Base-by-base conservation (phyloP, 2,888 invertebrate species). In the Eueremaeus valkanovi region DNA sequence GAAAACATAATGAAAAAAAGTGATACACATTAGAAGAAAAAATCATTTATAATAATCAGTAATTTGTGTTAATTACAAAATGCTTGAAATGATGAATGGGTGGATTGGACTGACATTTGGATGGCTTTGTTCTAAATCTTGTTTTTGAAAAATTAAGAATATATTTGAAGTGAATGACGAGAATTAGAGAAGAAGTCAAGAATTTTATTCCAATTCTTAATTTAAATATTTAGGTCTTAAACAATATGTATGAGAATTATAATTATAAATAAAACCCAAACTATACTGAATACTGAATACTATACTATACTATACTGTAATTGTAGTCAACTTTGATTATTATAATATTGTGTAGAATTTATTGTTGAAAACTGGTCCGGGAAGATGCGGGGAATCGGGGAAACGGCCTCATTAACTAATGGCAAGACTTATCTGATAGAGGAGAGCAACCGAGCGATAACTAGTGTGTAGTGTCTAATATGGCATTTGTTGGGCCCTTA, bases 331-430 rank as follows among this genome's bases (percentile, higher is more conserved):
- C 36, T 66, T 66, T 66, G 16, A 66, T 66, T 66, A 66, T n/a
- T 61, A 61, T 31, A 31, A 29, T 61, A 16, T 58, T 31, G 16
- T 13, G 3, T n/a, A 1, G 18, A 68, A 51, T 51, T 3, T 8
- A 18, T 49, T n/a, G n/a, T n/a, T n/a, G n/a, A n/a, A n/a, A n/a
- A n/a, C n/a, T n/a, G 18, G 3, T 63, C 33, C 29, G 36, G 13
- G 11, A 33, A 63, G 3, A 63, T 66, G 55, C 2, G 11, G 70
- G 36, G 70, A 27, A 33, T 13, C 3, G 45, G 70, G 70, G n/a
- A 27, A 40, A 66, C 36, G 70, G 27, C 40, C 70, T 70, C 70
- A 70, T 70, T 70, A 70, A 45, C 70, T 70, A 70, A 70, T 70
- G 70, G 70, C 45, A 70, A 18, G 8, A 33, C 63, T 70, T 70